Conservation (phyloP, 1,140 invertebrate species). For the Brachionus angularis region DNA sequence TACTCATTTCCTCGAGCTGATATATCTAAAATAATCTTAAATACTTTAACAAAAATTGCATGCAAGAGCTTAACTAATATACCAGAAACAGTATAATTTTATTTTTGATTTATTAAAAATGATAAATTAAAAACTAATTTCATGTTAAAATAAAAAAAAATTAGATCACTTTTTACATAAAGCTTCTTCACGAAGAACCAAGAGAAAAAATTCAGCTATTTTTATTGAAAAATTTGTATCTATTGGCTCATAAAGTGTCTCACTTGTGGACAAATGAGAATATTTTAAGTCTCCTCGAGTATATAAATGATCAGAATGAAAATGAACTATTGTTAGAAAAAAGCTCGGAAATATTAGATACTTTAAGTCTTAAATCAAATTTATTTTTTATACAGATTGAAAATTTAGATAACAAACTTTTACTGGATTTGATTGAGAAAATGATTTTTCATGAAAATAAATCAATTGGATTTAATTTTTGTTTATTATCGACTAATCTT, state of each 20-base stretch:
- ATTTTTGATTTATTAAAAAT: no score
- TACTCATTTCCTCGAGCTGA: constrained; percentile 33
- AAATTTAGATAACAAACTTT: constrained; percentile 4
- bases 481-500: not conserved
- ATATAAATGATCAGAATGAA: not conserved
- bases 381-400: not conserved
- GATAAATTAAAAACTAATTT: not conserved
- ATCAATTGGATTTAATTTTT: constrained; percentile 31
- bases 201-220: constrained; percentile 20
- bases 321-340: not conserved
- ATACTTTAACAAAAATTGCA: constrained; percentile 4
- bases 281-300: constrained; percentile 3
- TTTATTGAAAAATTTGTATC: constrained; percentile 14
- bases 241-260: constrained; percentile 8
- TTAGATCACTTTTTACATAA: constrained; percentile 38
- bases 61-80: constrained; percentile 27
- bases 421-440: constrained; percentile 8
- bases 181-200: constrained; percentile 14
- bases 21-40: constrained; percentile 22
- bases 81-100: constrained; percentile 17
- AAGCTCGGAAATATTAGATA: not conserved
- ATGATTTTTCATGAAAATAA: constrained; percentile 33
- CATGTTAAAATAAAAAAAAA: no score
- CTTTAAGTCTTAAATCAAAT: not conserved
- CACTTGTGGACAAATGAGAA: constrained; percentile 19